Percentiles rank a stretch among this genome's conserved stretches.
Evolutionary conservation across 2,797 vertebrate species (phyloP).

Genomic region (Jordanella pulchra): DNA sequence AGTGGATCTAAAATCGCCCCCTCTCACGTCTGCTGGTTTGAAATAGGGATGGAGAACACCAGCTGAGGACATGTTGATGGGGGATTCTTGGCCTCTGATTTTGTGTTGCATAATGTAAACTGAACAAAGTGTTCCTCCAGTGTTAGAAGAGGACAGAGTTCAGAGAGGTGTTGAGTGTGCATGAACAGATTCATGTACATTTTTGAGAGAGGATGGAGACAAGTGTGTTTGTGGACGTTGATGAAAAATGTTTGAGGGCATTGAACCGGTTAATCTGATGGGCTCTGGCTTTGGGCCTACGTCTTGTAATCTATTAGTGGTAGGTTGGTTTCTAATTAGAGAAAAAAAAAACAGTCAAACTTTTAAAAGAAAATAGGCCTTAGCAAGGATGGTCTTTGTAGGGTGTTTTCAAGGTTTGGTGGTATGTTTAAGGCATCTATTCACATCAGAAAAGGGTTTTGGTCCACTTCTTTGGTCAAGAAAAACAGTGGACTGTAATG

Average conservation of each 20-base stretch:
- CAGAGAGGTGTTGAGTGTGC: neutral
- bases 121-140: conserved; percentile 25
- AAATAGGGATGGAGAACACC: conserved; percentile 18
- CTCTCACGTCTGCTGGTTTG: conserved; percentile 35
- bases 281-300: conserved; percentile 39
- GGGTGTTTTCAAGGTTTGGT: neutral
- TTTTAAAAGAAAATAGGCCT: neutral
- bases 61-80: conserved; percentile 23
- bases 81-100: conserved; percentile 30
- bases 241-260: conserved; percentile 45
- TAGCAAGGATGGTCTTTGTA: neutral
- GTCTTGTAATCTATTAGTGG: conserved; percentile 27
- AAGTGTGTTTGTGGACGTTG: neutral
- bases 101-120: conserved; percentile 38
- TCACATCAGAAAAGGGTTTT: too few species aligned
- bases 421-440: neutral
- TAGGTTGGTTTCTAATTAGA: conserved; percentile 44
- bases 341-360: conserved; percentile 10
- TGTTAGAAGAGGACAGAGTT: conserved; percentile 12
- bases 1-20: conserved; percentile 41
- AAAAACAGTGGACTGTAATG: too few species aligned
- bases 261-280: conserved; percentile 53
- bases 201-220: neutral
- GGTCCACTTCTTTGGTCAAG: too few species aligned
- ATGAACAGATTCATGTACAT: neutral